Evolutionary conservation across 2,888 invertebrate genomes (phyloP), one percentile per base, ranked within the genome.

Genomic region (Tetragnatha montana): DNA sequence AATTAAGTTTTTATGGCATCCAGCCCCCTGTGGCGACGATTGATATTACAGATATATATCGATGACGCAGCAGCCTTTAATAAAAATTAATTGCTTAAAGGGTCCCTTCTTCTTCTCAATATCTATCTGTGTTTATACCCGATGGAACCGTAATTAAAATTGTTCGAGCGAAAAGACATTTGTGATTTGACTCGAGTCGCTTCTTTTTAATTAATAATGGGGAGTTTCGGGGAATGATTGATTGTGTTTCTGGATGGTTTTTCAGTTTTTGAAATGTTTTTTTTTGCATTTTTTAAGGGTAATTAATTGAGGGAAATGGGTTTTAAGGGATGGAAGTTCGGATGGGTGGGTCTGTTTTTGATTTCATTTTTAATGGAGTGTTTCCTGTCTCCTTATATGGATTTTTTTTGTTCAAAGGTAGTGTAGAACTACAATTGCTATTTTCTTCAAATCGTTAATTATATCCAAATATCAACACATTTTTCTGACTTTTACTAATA

Each of bases 181-280:
- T 60, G 49, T 21, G 21, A 85, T 78, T 70, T 78, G 19, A 70
- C 17, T 79, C 85, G 75, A 50, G 17, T 85, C 35, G 71, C 70
- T 71, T 71, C 49, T 22, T 78, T 85, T 85, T 79, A 85, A 85
- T 85, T 85, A 85, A 76, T 84, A 76, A 84, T 19, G 69, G 60
- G 19, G 50, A 71, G 73, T 35, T 21, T 19, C 6, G 19, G 70
- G 51, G 35, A 17, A 85, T 51, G 76, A 85, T 79, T 84, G 78
- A 78, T 84, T 69, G 22, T 71, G 3, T 83, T 85, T 81, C 50
- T 73, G 49, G 35, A n/a, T 12, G 2, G 69, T 47, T 14, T 19
- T 80, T 80, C 68, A 8, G 19, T n/a, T 19, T 71, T 71, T 12
- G 10, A 3, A 19, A 35, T 14, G 10, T 47, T 75, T 47, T 35